Percentiles rank a stretch among this genome's conserved stretches.
Conservation (phyloP, 2,113 vertebrate species). For the Euleptes europaea region DNA sequence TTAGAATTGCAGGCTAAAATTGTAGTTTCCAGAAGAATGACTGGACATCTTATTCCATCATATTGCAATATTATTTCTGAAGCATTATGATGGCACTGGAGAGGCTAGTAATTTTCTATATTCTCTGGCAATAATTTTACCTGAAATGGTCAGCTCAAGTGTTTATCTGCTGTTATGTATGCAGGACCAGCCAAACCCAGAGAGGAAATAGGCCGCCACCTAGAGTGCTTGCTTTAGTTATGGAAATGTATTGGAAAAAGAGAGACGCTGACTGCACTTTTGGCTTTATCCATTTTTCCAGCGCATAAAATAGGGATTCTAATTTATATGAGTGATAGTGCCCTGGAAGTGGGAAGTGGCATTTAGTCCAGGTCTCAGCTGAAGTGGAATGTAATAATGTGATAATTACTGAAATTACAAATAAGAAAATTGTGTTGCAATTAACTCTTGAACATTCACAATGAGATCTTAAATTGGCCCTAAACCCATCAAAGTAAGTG, state of each 20-base stretch:
- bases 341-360: background rate
- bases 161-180: background rate
- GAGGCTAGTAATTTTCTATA: background rate
- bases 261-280: background rate
- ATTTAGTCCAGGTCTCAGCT: background rate
- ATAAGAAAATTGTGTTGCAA: background rate
- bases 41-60: background rate
- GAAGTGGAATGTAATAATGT: background rate
- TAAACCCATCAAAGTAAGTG: no score
- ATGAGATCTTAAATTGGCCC: no score
- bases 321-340: background rate
- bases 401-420: background rate
- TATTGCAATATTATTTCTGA: background rate
- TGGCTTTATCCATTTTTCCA: background rate
- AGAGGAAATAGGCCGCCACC: background rate
- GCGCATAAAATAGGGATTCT: background rate
- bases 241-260: background rate
- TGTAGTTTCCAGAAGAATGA: background rate
- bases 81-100: background rate
- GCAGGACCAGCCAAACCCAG: background rate
- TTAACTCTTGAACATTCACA: background rate
- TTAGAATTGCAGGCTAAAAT: background rate
- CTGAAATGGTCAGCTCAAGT: background rate
- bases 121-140: background rate
- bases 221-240: background rate